These are phyloP conservation scores for Xenops minutus DNA, from an alignment of 2,797 vertebrate genomes.

Conservation along the genomic window DNA sequence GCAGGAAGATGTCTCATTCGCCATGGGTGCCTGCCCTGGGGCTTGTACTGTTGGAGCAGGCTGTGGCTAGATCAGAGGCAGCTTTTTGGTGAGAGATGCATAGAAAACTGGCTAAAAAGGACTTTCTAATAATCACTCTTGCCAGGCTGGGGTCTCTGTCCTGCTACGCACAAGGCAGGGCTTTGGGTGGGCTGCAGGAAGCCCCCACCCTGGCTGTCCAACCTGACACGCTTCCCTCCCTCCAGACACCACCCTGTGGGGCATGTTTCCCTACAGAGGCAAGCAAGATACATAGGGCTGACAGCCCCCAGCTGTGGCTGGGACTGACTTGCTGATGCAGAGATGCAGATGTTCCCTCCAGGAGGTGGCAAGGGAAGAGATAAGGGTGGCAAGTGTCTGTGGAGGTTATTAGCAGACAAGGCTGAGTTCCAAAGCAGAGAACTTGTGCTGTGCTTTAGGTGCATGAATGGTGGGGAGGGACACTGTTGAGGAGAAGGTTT, in stretches of 20 bases:
- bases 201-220: not conserved
- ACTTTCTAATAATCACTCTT: not conserved
- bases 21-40: rapidly evolving
- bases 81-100: not conserved
- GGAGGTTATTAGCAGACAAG: not conserved
- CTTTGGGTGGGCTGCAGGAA: not conserved
- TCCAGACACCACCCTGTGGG: not conserved
- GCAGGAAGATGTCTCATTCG: not conserved
- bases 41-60: not conserved
- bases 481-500: not conserved
- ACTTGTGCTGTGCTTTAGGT: rapidly evolving
- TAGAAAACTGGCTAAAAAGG: not conserved
- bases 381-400: not conserved
- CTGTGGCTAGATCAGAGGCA: not conserved
- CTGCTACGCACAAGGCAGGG: not conserved
- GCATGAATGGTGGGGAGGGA: not conserved
- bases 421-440: not conserved
- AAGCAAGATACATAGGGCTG: not conserved
- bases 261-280: not conserved
- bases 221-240: rapidly evolving
- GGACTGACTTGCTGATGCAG: not conserved
- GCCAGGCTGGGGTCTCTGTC: not conserved
- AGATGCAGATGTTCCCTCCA: not conserved
- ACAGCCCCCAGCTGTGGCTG: not conserved
- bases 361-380: not conserved